Evolutionary conservation across 2,888 invertebrate species (phyloP).

Genomic region (Cerastis leucographa): DNA sequence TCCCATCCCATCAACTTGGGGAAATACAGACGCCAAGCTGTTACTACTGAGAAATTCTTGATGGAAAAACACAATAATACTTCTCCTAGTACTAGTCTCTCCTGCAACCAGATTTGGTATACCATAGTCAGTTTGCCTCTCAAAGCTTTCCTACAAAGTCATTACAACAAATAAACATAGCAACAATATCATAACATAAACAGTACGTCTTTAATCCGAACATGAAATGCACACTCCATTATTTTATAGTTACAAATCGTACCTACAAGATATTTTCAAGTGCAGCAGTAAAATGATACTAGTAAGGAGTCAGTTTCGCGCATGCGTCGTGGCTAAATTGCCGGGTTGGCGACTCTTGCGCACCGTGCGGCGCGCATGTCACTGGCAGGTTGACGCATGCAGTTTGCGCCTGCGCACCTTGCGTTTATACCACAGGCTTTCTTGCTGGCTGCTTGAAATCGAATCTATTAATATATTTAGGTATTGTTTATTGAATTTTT

Average conservation of each 20-base stretch:
- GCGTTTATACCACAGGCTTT: constrained; percentile 68
- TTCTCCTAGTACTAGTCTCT: too few species aligned
- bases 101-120: too few species aligned
- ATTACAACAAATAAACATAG: constrained; percentile 28
- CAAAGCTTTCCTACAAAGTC: constrained; percentile 12
- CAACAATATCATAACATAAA: constrained; percentile 38
- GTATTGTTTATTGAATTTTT: constrained; percentile 49
- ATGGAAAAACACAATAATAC: neutral
- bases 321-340: constrained; percentile 70
- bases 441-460: constrained; percentile 57
- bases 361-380: constrained; percentile 68
- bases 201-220: constrained; percentile 27
- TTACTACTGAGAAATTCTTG: neutral
- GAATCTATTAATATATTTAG: constrained; percentile 63
- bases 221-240: constrained; percentile 37
- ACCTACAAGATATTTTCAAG: constrained; percentile 61
- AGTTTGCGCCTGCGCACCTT: constrained; percentile 68
- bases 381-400: constrained; percentile 68
- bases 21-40: neutral
- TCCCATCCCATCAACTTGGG: too few species aligned
- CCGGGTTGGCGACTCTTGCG: constrained; percentile 63
- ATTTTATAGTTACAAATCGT: constrained; percentile 45
- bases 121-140: neutral
- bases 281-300: constrained; percentile 81
- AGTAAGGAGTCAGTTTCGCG: constrained; percentile 56